Conservation (phyloP, 2,888 invertebrate species). For the Cerceris ruficornis region DNA sequence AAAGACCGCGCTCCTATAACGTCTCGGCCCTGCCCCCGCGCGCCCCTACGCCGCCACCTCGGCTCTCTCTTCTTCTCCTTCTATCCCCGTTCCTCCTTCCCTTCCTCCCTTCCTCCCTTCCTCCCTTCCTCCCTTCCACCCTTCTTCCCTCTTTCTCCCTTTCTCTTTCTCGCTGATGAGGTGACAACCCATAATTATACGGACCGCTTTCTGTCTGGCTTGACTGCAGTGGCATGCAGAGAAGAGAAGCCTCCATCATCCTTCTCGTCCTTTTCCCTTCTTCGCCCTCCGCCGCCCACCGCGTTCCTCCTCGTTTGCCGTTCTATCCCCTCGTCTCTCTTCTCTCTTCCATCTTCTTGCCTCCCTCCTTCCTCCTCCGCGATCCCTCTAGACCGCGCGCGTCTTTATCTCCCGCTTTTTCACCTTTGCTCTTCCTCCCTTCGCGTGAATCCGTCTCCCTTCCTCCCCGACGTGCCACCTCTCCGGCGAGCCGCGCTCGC, state of each 20-base stretch:
- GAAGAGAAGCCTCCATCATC: slow-evolving; percentile 77
- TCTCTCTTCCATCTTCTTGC: slow-evolving; percentile 8
- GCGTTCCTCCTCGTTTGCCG: slow-evolving; percentile 29
- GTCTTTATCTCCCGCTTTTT: slow-evolving; percentile 51
- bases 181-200: slow-evolving; percentile 82
- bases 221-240: slow-evolving; percentile 80
- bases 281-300: slow-evolving; percentile 25
- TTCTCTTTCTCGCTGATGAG: slow-evolving; percentile 78
- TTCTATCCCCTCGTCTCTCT: slow-evolving; percentile 31
- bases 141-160: background rate
- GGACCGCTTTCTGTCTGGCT: slow-evolving; percentile 81
- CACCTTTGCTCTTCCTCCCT: slow-evolving; percentile 24
- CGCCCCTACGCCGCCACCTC: slow-evolving; percentile 48
- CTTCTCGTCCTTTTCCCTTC: slow-evolving; percentile 62
- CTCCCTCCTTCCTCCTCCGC: slow-evolving; percentile 9
- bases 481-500: slow-evolving; percentile 43
- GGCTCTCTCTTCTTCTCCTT: too few relatives aligned
- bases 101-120: too few relatives aligned
- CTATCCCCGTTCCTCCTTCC: too few relatives aligned
- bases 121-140: too few relatives aligned
- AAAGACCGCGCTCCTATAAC: slow-evolving; percentile 78
- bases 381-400: background rate
- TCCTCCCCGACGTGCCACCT: slow-evolving; percentile 53
- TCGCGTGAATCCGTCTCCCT: slow-evolving; percentile 26
- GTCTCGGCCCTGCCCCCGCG: slow-evolving; percentile 61